Percentiles rank a stretch among this genome's conserved stretches.
These are phyloP conservation scores for Diphyllodes magnificus DNA, from an alignment of 2,113 vertebrate genomes.

Conservation along the genomic window DNA sequence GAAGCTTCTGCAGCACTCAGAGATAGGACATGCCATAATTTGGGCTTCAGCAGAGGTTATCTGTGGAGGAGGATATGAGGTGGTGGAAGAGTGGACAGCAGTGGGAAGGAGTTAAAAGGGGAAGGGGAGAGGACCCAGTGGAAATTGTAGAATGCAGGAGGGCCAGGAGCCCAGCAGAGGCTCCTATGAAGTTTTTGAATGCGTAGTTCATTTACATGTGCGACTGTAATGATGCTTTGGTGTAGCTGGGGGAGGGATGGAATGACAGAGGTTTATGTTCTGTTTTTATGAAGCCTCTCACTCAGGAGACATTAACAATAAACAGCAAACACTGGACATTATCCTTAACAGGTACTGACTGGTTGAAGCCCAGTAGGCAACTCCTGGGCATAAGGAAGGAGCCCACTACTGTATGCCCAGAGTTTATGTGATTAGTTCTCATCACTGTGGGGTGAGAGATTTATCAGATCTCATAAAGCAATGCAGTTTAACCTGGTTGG, in stretches of 20 bases:
- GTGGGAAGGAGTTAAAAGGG: neutral
- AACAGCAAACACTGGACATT: neutral
- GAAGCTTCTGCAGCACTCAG: neutral
- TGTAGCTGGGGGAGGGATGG: neutral
- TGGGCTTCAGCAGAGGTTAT: neutral
- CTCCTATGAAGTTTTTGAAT: neutral
- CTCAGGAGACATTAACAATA: neutral
- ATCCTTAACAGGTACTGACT: neutral
- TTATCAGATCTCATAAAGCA: neutral
- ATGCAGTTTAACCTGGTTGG: neutral
- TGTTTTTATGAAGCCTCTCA: neutral
- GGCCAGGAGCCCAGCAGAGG: neutral
- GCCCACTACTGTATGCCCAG: neutral
- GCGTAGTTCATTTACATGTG: neutral
- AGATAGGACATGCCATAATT: neutral
- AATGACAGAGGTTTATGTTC: neutral
- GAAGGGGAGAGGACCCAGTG: neutral
- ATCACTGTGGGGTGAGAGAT: neutral
- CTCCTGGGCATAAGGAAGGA: neutral
- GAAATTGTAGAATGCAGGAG: neutral
- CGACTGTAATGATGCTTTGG: neutral
- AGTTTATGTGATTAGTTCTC: neutral
- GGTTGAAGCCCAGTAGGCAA: neutral
- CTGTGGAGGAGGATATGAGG: neutral
- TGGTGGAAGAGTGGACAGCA: neutral